Evolutionary conservation across 2,888 invertebrate species (phyloP).

Genomic region (Caenorhabditis drosophilae): DNA sequence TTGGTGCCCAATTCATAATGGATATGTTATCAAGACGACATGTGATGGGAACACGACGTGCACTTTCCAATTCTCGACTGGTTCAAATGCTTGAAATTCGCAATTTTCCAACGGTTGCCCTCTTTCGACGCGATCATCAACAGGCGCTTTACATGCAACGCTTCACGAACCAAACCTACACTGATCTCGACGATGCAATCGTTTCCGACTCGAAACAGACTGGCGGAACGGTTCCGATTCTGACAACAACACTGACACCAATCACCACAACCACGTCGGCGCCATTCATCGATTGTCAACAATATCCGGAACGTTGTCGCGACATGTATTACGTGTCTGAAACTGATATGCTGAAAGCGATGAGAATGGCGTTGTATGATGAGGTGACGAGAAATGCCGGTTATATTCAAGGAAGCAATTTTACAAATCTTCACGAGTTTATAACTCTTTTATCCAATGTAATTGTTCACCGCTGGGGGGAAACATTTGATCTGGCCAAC

Average conservation of each 20-base stretch:
- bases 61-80: conserved; percentile 61
- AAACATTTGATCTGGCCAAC: background rate
- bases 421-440: conserved; percentile 63
- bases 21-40: conserved; percentile 56
- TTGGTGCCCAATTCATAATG: conserved; percentile 63
- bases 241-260: conserved; percentile 47
- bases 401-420: conserved; percentile 59
- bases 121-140: conserved; percentile 66
- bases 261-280: conserved; percentile 50
- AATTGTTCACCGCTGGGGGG: conserved; percentile 14
- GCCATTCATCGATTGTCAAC: conserved; percentile 59
- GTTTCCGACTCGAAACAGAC: conserved; percentile 30
- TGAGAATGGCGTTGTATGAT: conserved; percentile 63
- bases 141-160: conserved; percentile 66
- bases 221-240: conserved; percentile 15
- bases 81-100: conserved; percentile 58
- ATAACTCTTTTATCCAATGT: conserved; percentile 63
- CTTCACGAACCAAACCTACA: conserved; percentile 42
- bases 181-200: conserved; percentile 47
- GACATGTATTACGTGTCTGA: conserved; percentile 67
- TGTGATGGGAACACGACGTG: conserved; percentile 59
- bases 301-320: conserved; percentile 61
- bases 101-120: conserved; percentile 63
- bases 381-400: conserved; percentile 58
- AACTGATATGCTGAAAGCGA: conserved; percentile 67